These are phyloP conservation scores for Saccopteryx leptura DNA, from an alignment of 2,113 vertebrate genomes.

Conservation along the genomic window DNA sequence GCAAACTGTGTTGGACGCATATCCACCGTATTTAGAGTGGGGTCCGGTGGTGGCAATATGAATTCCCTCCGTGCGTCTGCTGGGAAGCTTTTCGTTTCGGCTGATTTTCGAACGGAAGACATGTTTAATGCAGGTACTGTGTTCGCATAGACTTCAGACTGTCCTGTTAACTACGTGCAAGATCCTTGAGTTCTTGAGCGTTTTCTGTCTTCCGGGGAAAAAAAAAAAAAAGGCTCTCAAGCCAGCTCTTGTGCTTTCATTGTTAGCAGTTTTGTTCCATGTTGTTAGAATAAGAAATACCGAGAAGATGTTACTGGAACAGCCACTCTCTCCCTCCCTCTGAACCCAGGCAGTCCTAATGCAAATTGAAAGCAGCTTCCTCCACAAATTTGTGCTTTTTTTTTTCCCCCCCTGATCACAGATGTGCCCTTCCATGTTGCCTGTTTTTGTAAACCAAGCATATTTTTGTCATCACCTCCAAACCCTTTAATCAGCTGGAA, in stretches of 20 bases:
- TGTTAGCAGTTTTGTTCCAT: background rate
- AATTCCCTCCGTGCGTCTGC: background rate
- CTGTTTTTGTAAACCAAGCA: constrained; percentile 59
- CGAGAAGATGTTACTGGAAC: background rate
- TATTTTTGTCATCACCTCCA: constrained; percentile 79
- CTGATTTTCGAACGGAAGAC: background rate
- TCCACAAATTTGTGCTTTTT: constrained; percentile 40
- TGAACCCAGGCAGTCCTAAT: constrained; percentile 6
- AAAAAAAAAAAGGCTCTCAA: background rate
- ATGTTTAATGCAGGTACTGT: background rate
- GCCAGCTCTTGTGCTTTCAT: background rate
- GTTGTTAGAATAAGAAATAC: constrained; percentile 56
- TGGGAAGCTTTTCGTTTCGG: background rate
- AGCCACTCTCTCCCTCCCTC: background rate
- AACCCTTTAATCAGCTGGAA: constrained; percentile 67
- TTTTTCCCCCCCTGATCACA: background rate
- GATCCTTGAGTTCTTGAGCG: background rate
- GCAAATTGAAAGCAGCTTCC: constrained; percentile 81
- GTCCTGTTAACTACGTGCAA: background rate
- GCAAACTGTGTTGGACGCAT: background rate
- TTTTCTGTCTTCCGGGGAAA: background rate
- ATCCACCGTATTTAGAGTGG: accelerated
- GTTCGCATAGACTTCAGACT: background rate
- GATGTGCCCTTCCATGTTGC: constrained; percentile 62
- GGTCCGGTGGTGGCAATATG: background rate